Conservation (phyloP, 2,797 vertebrate genomes). For the Todus mexicanus region DNA sequence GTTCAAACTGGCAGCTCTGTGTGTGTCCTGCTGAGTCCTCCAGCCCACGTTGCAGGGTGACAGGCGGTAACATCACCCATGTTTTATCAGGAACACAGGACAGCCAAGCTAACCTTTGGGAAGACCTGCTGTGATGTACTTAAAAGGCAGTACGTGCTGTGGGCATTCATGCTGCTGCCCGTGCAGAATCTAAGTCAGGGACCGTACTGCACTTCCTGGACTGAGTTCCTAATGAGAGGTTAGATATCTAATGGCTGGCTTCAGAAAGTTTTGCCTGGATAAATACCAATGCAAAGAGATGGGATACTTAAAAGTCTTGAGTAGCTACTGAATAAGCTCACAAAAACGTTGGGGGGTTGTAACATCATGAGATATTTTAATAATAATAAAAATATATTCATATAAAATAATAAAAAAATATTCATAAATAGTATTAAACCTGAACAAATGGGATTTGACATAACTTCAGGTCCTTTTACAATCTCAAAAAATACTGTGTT, state of each 20-base stretch:
- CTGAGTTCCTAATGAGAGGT: background rate
- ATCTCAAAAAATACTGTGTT: background rate
- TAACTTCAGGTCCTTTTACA: background rate
- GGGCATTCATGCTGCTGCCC: background rate
- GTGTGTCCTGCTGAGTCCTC: background rate
- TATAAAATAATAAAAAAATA: too few relatives aligned
- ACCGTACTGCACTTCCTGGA: background rate
- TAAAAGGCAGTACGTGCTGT: background rate
- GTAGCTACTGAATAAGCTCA: background rate
- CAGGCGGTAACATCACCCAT: background rate
- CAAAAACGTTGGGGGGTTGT: background rate
- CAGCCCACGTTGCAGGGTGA: background rate
- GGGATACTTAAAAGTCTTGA: background rate
- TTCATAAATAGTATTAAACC: background rate
- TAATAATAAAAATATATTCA: background rate
- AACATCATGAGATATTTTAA: background rate
- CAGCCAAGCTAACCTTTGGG: background rate
- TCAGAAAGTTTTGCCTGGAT: background rate
- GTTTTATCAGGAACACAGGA: background rate
- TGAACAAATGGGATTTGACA: background rate
- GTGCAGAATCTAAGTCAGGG: background rate
- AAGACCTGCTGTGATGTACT: background rate
- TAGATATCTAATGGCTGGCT: background rate
- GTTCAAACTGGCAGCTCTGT: background rate
- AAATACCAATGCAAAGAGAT: background rate